These are phyloP conservation scores for Myrmecobius fasciatus DNA, from an alignment of 2,113 vertebrate species.

Conservation along the genomic window DNA sequence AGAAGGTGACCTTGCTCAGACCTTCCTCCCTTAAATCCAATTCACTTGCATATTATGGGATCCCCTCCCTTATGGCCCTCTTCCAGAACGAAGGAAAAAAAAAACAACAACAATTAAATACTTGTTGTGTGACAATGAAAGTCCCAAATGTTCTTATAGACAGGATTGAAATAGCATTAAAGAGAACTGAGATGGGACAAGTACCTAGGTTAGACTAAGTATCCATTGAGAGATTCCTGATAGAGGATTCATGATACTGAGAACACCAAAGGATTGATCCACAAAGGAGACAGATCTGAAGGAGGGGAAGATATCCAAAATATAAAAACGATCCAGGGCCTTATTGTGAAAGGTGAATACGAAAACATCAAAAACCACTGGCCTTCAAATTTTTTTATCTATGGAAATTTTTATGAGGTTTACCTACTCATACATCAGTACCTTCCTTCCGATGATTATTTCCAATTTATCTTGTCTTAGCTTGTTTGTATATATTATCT, in stretches of 20 bases:
- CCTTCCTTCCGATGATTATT: not conserved
- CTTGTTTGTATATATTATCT: not conserved
- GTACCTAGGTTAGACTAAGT: not conserved
- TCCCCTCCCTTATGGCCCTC: no score
- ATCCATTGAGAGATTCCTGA: not conserved
- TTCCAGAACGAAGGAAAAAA: no score
- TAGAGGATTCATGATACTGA: not conserved
- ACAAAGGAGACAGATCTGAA: not conserved
- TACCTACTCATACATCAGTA: not conserved
- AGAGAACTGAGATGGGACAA: not conserved
- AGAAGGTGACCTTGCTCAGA: no score
- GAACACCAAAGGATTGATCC: not conserved
- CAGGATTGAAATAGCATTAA: not conserved
- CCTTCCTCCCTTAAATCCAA: no score
- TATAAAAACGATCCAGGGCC: no score
- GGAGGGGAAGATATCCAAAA: not conserved
- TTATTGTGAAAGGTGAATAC: not conserved
- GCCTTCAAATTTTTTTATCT: not conserved
- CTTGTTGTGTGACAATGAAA: not conserved
- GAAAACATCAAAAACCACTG: not conserved
- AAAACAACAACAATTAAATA: not conserved
- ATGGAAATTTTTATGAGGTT: not conserved
- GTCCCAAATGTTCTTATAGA: not conserved
- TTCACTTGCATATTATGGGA: no score
- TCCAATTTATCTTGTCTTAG: not conserved